Evolutionary conservation across 1,140 invertebrate species (phyloP), one percentile per base, ranked within the genome.

Genomic region (Helicoverpa zea): DNA sequence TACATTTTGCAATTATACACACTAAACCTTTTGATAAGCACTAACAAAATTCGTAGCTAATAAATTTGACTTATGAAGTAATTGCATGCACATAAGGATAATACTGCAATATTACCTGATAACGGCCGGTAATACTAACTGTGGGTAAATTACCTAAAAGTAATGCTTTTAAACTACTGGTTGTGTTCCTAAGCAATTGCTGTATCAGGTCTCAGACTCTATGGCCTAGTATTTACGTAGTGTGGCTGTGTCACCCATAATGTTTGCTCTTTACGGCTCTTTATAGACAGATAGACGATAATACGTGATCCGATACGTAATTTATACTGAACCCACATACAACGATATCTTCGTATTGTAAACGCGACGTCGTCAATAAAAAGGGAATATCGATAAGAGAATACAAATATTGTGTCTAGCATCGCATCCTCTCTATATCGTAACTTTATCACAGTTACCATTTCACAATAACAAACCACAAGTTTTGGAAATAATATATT

Each of bases 351-450:
- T 74, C 54, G n/a, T 66, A 63, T 14, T 74, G 72, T 58, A 74
- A 74, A 74, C 72, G 54, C 52, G 2, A 54, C 16, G 10, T 43
- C 29, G 58, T 76, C 75, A 64, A 77, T 77, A 77, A 77, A 77
- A 30, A n/a, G 2, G 74, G 11, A 23, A n/a, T 52, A 9, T 64
- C 51, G 75, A 77, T 77, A 77, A 56, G 59, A 35, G 29, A 77
- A 66, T 30, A 77, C 29, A 77, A 77, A 77, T 64, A 77, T 66
- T 76, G 18, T 77, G 49, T 56, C 23, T n/a, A 29, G 11, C 16
- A 2, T 23, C 13, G 43, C n/a, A 23, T 18, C 43, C 9, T 49
- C 64, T 49, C 16, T 2, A 64, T 30, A 64, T n/a, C 14, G 1
- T n/a, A 64, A 13, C 30, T 2, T 64, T 35, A 63, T 58, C 54